These are phyloP conservation scores for Hecatera dysodea DNA, from an alignment of 2,888 invertebrate genomes.

Conservation along the genomic window DNA sequence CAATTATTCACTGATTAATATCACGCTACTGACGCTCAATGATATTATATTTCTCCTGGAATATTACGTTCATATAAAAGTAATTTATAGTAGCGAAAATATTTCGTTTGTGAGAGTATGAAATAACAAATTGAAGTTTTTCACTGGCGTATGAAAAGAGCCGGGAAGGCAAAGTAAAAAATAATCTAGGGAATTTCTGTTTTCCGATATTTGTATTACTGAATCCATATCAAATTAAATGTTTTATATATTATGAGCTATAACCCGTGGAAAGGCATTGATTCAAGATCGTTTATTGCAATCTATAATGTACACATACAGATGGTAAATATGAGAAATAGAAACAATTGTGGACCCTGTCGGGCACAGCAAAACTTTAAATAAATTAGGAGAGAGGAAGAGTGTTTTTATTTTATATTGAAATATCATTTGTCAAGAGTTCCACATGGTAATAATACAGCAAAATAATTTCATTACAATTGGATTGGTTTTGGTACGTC, in stretches of 20 bases:
- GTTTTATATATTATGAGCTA: background rate
- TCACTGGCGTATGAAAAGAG: background rate
- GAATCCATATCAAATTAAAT: constrained; percentile 1
- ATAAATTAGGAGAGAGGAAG: no score
- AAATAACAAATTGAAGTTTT: background rate
- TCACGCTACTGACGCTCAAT: background rate
- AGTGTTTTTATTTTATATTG: no score
- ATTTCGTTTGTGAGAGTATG: background rate
- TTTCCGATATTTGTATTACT: background rate
- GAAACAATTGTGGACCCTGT: no score
- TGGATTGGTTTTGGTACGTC: background rate
- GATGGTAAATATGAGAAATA: no score
- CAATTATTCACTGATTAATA: background rate
- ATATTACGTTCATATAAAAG: background rate
- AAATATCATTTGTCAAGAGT: background rate
- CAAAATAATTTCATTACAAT: background rate
- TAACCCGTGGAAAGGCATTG: no score
- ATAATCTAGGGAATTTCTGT: background rate
- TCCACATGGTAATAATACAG: background rate
- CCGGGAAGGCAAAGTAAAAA: background rate
- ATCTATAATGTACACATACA: no score
- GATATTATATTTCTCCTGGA: background rate
- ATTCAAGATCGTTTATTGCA: no score
- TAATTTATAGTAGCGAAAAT: background rate
- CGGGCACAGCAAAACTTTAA: no score